These are phyloP conservation scores for Acinonyx jubatus DNA, from an alignment of 2,113 vertebrate genomes.

Conservation along the genomic window DNA sequence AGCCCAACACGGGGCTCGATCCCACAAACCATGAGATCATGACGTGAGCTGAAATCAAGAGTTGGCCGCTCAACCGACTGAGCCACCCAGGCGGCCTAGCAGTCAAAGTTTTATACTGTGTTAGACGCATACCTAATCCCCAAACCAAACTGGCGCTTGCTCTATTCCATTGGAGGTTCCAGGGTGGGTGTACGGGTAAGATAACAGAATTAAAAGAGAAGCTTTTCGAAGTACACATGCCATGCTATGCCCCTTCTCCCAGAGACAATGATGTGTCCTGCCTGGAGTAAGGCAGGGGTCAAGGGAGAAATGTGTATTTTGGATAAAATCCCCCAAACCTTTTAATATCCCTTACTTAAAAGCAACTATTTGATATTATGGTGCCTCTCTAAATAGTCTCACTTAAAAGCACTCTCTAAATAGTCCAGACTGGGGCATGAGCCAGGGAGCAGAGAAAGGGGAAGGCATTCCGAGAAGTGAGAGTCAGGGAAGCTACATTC, in stretches of 20 bases:
- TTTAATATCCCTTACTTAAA: not conserved
- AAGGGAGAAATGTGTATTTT: not conserved
- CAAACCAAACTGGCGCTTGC: accelerated
- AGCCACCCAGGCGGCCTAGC: too few relatives aligned
- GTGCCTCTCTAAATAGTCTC: not conserved
- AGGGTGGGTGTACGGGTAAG: not conserved
- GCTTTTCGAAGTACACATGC: not conserved
- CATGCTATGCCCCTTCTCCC: not conserved
- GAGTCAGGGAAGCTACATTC: not conserved
- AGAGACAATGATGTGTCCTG: not conserved
- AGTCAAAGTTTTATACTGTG: not conserved
- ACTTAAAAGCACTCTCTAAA: too few relatives aligned
- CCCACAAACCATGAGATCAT: too few relatives aligned
- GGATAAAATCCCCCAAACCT: not conserved
- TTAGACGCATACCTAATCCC: not conserved
- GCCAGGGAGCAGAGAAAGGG: not conserved
- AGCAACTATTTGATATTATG: not conserved
- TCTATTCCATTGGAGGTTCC: not conserved
- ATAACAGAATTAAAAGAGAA: not conserved
- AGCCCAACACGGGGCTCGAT: too few relatives aligned
- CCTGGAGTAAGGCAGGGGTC: not conserved
- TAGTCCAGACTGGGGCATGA: not conserved
- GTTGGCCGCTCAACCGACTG: too few relatives aligned
- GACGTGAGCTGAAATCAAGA: too few relatives aligned
- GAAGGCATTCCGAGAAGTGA: not conserved